Percentiles rank a stretch among this genome's conserved stretches.
phyloP scores from a whole-genome alignment of 2,888 invertebrate genomes.

The Ormyrus thymus region DNA sequence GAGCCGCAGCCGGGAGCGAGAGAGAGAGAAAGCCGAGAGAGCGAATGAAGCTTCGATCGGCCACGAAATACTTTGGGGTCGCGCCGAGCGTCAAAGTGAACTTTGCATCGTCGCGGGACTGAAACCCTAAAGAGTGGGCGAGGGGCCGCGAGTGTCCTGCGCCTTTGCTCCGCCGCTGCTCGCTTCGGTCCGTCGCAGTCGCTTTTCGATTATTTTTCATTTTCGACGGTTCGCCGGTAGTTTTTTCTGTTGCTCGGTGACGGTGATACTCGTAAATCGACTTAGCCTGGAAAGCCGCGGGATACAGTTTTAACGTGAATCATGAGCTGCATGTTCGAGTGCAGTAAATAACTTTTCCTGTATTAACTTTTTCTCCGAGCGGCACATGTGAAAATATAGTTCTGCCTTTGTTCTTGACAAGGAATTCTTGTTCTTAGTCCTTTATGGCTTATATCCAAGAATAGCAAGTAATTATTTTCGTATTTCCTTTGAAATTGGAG shows the following conservation, averaged over 20 bases:
- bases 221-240: neutral
- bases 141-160: neutral
- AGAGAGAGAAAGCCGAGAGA: constrained; percentile 13
- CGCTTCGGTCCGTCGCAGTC: neutral
- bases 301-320: no score
- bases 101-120: constrained; percentile 28
- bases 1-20: constrained; percentile 8
- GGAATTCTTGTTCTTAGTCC: no score
- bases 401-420: no score
- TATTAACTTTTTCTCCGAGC: no score
- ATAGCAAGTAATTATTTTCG: no score
- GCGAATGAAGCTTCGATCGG: constrained; percentile 48
- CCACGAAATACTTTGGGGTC: constrained; percentile 42
- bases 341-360: no score
- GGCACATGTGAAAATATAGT: no score
- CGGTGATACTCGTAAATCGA: no score
- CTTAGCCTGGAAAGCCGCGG: no score
- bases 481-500: no score
- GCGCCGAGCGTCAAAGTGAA: constrained; percentile 47
- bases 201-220: neutral
- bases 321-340: no score
- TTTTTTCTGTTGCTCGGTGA: neutral
- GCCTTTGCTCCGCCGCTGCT: neutral
- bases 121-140: neutral
- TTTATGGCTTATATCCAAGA: no score